Percentiles rank a stretch among this genome's conserved stretches.
Evolutionary conservation across 2,888 invertebrate genomes (phyloP).

Genomic region (Drosophila rubida): DNA sequence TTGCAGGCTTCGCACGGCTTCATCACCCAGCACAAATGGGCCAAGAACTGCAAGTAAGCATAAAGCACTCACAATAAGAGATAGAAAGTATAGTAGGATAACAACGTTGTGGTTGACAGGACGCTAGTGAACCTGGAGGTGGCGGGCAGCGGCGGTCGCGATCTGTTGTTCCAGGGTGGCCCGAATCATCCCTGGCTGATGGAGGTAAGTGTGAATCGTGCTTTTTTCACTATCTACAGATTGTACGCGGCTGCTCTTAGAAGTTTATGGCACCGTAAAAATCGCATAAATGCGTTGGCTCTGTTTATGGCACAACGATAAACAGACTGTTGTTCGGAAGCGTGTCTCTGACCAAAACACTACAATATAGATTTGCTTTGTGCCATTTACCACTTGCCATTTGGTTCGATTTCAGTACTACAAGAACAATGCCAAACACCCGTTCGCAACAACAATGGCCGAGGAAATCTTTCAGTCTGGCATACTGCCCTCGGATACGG

Average conservation of each 20-base stretch:
- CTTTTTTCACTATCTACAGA: background rate
- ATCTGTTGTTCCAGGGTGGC: conserved; percentile 94
- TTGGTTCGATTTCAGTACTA: conserved; percentile 83
- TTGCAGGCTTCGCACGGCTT: conserved; percentile 90
- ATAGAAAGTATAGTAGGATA: background rate
- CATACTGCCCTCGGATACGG: conserved; percentile 89
- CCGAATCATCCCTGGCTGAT: conserved; percentile 90
- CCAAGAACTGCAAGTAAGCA: conserved; percentile 60
- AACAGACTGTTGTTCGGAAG: conserved; percentile 6
- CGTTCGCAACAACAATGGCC: conserved; percentile 86
- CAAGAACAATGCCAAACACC: conserved; percentile 86
- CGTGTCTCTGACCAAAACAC: background rate
- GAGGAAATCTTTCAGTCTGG: conserved; percentile 89
- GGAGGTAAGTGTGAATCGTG: conserved; percentile 80
- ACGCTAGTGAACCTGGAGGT: conserved; percentile 96
- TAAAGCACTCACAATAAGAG: background rate
- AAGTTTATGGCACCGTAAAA: conserved; percentile 27
- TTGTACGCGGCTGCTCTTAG: conserved; percentile 16
- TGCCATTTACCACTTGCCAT: background rate
- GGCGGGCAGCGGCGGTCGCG: conserved; percentile 95
- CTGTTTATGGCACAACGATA: conserved; percentile 26
- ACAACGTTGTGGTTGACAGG: conserved; percentile 58
- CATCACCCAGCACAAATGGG: conserved; percentile 85
- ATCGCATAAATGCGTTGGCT: conserved; percentile 4
- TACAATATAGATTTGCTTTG: background rate